phyloP scores from a whole-genome alignment of 2,797 vertebrate species.

The Cryptoblepharus egeriae region DNA sequence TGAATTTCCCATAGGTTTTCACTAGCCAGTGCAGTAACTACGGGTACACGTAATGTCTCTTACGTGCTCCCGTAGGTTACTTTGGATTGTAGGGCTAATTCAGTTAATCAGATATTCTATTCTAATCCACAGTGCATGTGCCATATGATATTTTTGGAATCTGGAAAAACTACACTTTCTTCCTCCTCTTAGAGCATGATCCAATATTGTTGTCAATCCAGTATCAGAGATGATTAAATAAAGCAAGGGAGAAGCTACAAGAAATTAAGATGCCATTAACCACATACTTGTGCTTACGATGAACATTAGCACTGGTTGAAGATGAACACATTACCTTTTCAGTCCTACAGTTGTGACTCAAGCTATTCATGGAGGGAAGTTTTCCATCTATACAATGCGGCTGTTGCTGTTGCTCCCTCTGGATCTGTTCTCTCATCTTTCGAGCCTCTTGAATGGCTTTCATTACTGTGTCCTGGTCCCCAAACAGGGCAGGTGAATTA shows the following conservation, averaged over 20 bases:
- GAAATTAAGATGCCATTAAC: constrained; percentile 36
- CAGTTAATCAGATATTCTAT: too few species aligned
- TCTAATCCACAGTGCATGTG: background rate
- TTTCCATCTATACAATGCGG: constrained; percentile 93
- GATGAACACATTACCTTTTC: constrained; percentile 86
- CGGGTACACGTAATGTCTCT: too few species aligned
- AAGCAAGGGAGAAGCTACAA: constrained; percentile 29
- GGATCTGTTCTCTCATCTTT: constrained; percentile 98
- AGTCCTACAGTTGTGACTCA: constrained; percentile 91
- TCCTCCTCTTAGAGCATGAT: too few species aligned
- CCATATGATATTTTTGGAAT: background rate
- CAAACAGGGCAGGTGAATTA: constrained; percentile 95
- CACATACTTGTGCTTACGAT: constrained; percentile 7
- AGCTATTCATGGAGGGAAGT: constrained; percentile 87
- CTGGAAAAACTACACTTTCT: background rate
- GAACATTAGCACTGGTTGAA: constrained; percentile 24
- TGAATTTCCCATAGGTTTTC: too few species aligned
- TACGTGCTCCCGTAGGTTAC: too few species aligned
- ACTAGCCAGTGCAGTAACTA: too few species aligned
- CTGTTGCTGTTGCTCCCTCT: constrained; percentile 89
- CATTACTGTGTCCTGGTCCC: constrained; percentile 99
- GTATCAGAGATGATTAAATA: constrained; percentile 45
- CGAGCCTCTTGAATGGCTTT: constrained; percentile 98
- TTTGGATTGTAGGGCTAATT: too few species aligned
- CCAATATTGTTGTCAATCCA: background rate